Percentiles rank a stretch among this genome's conserved stretches.
These are phyloP conservation scores for Gambusia yucatana DNA, from an alignment of 2,797 vertebrate genomes.

Conservation along the genomic window DNA sequence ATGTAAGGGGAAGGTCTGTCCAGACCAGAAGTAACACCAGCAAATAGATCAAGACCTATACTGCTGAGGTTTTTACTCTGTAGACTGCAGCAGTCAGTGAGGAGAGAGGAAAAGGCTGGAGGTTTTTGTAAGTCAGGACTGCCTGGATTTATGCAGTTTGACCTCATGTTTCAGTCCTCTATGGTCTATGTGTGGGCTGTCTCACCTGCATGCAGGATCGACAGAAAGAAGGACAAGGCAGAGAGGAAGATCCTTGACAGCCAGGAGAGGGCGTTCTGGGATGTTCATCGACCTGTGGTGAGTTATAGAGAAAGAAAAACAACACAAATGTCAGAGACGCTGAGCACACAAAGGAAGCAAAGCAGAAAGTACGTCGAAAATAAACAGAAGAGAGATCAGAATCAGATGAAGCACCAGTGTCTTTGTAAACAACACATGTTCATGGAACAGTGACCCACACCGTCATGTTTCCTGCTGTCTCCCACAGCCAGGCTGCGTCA, in stretches of 20 bases:
- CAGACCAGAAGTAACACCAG: constrained; percentile 33
- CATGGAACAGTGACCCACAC: constrained; percentile 50
- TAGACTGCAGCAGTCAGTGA: constrained; percentile 5
- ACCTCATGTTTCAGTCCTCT: constrained; percentile 20
- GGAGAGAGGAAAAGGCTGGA: not conserved
- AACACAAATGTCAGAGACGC: not conserved
- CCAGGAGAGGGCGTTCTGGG: constrained; percentile 97
- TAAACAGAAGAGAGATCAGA: constrained; percentile 18
- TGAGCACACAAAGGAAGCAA: constrained; percentile 14
- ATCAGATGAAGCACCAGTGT: constrained; percentile 46
- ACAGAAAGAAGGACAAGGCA: constrained; percentile 97
- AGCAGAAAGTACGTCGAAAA: constrained; percentile 9
- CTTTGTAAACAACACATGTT: constrained; percentile 40
- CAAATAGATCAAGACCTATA: constrained; percentile 49
- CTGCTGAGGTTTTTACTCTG: constrained; percentile 31
- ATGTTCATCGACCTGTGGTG: constrained; percentile 96
- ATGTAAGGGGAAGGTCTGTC: constrained; percentile 49
- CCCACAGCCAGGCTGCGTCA: constrained; percentile 94
- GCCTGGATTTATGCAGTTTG: constrained; percentile 13
- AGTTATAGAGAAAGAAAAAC: constrained; percentile 49
- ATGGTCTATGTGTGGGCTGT: constrained; percentile 3
- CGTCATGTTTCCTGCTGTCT: constrained; percentile 46
- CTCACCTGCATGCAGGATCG: constrained; percentile 83
- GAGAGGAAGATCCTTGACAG: constrained; percentile 97
- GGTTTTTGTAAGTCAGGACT: not conserved